Evolutionary conservation across 2,888 invertebrate species (phyloP), one percentile per base, ranked within the genome.

Genomic region (Leistus spinibarbis): DNA sequence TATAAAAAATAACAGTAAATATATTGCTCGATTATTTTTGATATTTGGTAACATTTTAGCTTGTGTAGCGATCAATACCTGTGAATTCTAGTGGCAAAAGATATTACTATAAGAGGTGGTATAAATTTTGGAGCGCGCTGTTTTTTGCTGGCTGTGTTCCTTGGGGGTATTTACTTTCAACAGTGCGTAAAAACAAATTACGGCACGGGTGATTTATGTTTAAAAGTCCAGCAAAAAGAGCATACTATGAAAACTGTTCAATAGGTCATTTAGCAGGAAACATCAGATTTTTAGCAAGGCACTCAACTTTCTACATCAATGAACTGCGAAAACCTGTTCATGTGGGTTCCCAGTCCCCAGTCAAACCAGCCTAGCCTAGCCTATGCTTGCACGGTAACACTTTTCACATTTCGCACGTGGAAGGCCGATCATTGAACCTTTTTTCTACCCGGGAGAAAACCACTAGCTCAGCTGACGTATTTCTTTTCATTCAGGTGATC

Each of bases 191-290:
- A 74, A 75, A 75, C 75, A 75, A 75, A 75, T 75, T 75, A 75
- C 75, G 54, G 54, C 69, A 24, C 13, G 63, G 69, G 69, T 75
- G 75, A 75, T 75, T 75, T 75, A 75, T 75, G 75, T 69, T 75
- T 69, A 69, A 75, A 75, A 75, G 75, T 75, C 63, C 69, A 69
- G 69, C 68, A 69, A 74, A 75, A 66, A n/a, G 22, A 57, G 16
- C 17, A 17, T 23, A 64, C 75, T 20, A 27, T 64, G 64, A 53
- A 54, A 66, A 63, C 7, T 75, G 69, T 75, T 75, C 69, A 75
- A 75, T 75, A 75, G 75, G 75, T 75, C 75, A 75, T 75, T 75
- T 75, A 75, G 64, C 75, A 75, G 75, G 75, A 75, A 75, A 75
- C 69, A 75, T 75, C 75, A 75, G 69, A 75, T 73, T 65, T 70